phyloP scores from a whole-genome alignment of 2,113 vertebrate genomes.

The Pteronura brasiliensis region DNA sequence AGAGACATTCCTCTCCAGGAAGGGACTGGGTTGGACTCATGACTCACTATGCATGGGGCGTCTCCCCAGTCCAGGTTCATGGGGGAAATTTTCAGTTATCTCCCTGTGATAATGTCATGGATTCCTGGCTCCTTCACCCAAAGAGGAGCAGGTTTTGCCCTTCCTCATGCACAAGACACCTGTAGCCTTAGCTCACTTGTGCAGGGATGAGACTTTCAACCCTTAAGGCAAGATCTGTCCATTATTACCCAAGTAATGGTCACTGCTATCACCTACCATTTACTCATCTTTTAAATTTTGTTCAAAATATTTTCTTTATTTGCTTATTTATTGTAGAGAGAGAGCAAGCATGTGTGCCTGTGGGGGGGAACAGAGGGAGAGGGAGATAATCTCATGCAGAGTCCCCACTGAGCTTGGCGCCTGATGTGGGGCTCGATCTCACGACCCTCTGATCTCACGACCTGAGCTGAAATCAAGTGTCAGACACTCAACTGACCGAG shows the following conservation, averaged over 20 bases:
- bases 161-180: not conserved
- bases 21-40: not conserved
- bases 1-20: not conserved
- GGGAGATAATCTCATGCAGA: not conserved
- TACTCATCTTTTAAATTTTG: not conserved
- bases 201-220: not conserved
- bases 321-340: not conserved
- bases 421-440: not conserved
- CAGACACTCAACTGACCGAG: not conserved
- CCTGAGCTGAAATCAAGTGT: not conserved
- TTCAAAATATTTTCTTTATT: not conserved
- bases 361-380: not conserved
- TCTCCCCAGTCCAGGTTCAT: not conserved
- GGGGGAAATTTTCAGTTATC: not conserved
- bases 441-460: not conserved
- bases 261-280: not conserved
- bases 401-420: not conserved
- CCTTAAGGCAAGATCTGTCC: too few relatives aligned
- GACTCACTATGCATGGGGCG: not conserved
- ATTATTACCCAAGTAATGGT: not conserved
- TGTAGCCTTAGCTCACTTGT: not conserved
- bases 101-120: not conserved
- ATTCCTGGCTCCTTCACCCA: not conserved
- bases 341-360: not conserved
- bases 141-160: fast-evolving